Conservation (phyloP, 2,113 vertebrate genomes). For the Microtus montanus region DNA sequence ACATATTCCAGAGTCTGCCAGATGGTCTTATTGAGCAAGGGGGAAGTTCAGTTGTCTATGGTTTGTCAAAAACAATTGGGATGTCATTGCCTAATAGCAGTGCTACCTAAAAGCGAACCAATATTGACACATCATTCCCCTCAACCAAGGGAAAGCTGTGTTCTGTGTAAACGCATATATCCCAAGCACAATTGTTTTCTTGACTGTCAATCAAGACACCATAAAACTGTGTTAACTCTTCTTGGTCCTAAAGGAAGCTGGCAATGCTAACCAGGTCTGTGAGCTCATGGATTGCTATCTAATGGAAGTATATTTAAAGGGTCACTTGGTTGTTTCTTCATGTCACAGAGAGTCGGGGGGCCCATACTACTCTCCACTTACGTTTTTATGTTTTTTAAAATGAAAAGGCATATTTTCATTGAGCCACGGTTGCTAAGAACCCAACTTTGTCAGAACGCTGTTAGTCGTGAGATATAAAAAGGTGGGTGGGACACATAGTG, state of each 20-base stretch:
- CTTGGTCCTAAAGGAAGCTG: not conserved
- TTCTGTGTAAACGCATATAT: not conserved
- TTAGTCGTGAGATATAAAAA: not conserved
- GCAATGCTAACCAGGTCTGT: not conserved
- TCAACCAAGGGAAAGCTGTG: not conserved
- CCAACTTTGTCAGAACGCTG: not conserved
- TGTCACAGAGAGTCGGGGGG: not conserved
- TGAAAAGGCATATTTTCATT: not conserved
- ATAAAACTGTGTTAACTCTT: conserved; percentile 32
- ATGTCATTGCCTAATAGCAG: not conserved
- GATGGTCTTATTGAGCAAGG: not conserved
- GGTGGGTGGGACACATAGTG: not conserved
- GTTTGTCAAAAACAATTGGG: not conserved
- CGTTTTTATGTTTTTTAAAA: not conserved
- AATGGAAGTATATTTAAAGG: not conserved
- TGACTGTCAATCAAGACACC: not conserved
- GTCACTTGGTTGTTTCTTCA: not conserved
- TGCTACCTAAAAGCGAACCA: not conserved
- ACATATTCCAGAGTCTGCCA: not conserved
- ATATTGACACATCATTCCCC: not conserved
- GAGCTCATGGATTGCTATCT: not conserved
- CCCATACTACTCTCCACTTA: not conserved
- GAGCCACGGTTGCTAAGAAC: not conserved
- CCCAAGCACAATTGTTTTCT: conserved; percentile 22
- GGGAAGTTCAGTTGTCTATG: not conserved